Evolutionary conservation across 2,888 invertebrate species (phyloP), one percentile per base, ranked within the genome.

Genomic region (Invenusta paracnida): DNA sequence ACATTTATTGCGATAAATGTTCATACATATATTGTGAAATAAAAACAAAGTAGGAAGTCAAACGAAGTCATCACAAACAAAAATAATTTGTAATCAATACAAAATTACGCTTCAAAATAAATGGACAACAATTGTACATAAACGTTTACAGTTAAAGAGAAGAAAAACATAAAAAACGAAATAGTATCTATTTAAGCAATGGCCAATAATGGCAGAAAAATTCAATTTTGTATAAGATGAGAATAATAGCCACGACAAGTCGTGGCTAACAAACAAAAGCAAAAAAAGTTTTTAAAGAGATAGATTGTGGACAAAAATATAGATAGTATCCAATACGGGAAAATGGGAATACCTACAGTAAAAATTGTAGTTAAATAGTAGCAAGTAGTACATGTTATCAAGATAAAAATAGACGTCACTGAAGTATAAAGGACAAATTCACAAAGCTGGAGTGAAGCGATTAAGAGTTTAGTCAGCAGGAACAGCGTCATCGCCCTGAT

Each of bases 321-420:
- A 23, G 23, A 23, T 23, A 73, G 2, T 13, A n/a, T 13, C 2
- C 11, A 13, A n/a, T 13, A 73, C 11, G 27, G 23, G 25, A 73
- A 73, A 73, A 23, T 73, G 73, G 73, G 73, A 73, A 73, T 23
- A 73, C 73, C 73, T 73, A 73, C 73, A 73, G 23, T 73, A 73
- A 73, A 73, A 73, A 73, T 73, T 13, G 11, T 73, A n/a, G 27
- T 13, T 73, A 23, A 73, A 73, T 13, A 73, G 73, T 73, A 73
- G n/a, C n/a, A n/a, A n/a, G n/a, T n/a, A n/a, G n/a, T 23, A 73
- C 23, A 73, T 48, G 23, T 23, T 73, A 73, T 73, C 11, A 73
- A 73, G 73, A 13, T 73, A 73, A 73, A 73, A 73, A 73, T 13
- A 23, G 5, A 73, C 73, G 73, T 73, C 73, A 73, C 11, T 23